Conservation (phyloP, 2,113 vertebrate genomes). For the Leptobrachium ailaonicum region DNA sequence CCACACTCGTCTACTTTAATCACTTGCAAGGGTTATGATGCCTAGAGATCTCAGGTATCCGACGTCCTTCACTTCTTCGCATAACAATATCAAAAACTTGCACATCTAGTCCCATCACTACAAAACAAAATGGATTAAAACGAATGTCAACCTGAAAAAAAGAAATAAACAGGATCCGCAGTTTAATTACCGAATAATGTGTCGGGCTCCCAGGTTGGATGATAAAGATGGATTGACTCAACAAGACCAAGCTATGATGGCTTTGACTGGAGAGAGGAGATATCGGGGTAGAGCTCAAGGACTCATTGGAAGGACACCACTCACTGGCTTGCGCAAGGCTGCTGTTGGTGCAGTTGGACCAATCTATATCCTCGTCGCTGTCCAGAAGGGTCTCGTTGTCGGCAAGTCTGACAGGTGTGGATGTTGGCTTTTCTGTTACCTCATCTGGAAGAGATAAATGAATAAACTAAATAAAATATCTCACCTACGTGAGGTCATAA, state of each 20-base stretch:
- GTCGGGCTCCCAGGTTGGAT: constrained; percentile 74
- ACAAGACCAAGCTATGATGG: constrained; percentile 61
- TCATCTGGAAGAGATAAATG: constrained; percentile 52
- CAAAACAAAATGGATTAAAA: no score
- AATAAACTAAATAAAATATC: no score
- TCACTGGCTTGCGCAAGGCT: constrained; percentile 68
- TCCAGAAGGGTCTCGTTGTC: constrained; percentile 41
- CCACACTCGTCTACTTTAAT: no score
- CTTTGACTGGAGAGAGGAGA: constrained; percentile 52
- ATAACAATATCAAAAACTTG: no score
- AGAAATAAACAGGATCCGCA: not conserved
- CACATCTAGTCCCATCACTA: no score
- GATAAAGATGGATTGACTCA: constrained; percentile 70
- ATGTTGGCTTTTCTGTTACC: constrained; percentile 59
- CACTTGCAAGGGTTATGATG: no score
- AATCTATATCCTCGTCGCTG: constrained; percentile 70
- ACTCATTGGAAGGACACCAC: constrained; percentile 65
- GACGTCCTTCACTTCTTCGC: no score
- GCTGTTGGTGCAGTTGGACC: constrained; percentile 70
- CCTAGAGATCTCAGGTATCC: no score
- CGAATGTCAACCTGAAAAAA: no score
- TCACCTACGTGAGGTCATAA: no score
- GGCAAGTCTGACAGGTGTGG: constrained; percentile 56
- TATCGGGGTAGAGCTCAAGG: constrained; percentile 61
- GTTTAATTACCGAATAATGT: constrained; percentile 72